Evolutionary conservation across 1,140 invertebrate genomes (phyloP).

Genomic region (Papilio xuthus): DNA sequence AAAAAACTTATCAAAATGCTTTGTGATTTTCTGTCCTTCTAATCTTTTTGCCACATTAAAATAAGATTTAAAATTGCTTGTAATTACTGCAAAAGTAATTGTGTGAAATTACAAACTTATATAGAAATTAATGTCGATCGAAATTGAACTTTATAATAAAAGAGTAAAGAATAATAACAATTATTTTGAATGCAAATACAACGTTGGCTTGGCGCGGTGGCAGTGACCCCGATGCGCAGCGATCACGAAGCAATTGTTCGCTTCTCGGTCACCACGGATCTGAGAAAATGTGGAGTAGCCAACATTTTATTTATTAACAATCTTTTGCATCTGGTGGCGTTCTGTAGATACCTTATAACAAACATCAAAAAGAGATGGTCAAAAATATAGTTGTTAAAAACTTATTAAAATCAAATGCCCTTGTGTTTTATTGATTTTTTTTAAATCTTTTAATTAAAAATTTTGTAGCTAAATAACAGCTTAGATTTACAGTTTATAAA

Average conservation of each 20-base stretch:
- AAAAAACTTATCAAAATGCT: background rate
- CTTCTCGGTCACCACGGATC: conserved; percentile 32
- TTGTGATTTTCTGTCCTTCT: background rate
- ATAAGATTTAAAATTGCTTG: conserved; percentile 34
- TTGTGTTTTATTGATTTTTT: too few species aligned
- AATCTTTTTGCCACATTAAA: background rate
- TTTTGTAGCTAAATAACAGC: too few species aligned
- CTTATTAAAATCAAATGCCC: too few species aligned
- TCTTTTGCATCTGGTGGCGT: too few species aligned
- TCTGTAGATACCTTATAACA: too few species aligned
- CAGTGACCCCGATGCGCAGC: conserved; percentile 37
- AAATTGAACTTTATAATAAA: background rate
- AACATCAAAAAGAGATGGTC: too few species aligned
- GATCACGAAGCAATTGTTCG: conserved; percentile 38
- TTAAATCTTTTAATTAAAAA: too few species aligned
- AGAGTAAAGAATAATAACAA: background rate
- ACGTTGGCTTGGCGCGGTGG: background rate
- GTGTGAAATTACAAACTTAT: conserved; percentile 1
- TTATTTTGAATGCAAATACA: background rate
- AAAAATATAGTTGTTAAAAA: too few species aligned
- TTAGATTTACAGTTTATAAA: too few species aligned
- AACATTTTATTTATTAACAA: background rate
- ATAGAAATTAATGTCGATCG: background rate
- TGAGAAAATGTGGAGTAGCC: conserved; percentile 22
- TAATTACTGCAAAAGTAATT: background rate